Conservation (phyloP, 37 sponge, comb jelly and placozoan genomes). For the Eunapius fragilis region DNA sequence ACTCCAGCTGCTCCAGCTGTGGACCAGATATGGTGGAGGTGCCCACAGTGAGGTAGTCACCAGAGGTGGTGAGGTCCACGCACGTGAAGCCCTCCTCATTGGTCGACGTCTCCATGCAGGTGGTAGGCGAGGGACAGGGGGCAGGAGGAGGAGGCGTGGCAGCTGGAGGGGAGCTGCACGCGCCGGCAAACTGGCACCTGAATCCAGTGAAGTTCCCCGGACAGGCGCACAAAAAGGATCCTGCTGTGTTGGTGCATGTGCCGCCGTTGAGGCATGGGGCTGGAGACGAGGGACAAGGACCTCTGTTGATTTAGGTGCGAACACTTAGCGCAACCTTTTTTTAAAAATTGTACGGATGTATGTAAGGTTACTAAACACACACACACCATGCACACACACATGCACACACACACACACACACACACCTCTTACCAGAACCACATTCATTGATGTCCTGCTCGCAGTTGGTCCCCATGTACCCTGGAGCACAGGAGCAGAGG, state of each 20-base stretch:
- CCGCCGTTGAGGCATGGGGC: conserved; percentile 66
- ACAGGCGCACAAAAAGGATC: conserved; percentile 66
- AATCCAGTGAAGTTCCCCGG: conserved; percentile 39
- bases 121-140: conserved; percentile 27
- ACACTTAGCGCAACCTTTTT: neutral
- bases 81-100: conserved; percentile 50
- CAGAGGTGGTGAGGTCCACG: neutral
- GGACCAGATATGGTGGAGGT: neutral
- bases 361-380: neutral
- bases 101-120: conserved; percentile 54
- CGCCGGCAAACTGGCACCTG: conserved; percentile 44
- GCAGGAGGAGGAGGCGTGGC: too few relatives aligned
- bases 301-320: neutral
- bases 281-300: neutral
- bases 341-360: neutral
- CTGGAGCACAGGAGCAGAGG: conserved; percentile 45
- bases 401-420: neutral
- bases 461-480: conserved; percentile 54
- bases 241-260: conserved; percentile 49
- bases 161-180: conserved; percentile 12
- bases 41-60: neutral
- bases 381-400: neutral
- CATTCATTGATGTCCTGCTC: conserved; percentile 62
- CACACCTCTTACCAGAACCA: conserved; percentile 11
- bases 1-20: neutral